A percentile compares a stretch with the other conserved stretches of the same genome.
Evolutionary conservation across 2,888 invertebrate species (phyloP).

Genomic region (Deladenus siricidicola): DNA sequence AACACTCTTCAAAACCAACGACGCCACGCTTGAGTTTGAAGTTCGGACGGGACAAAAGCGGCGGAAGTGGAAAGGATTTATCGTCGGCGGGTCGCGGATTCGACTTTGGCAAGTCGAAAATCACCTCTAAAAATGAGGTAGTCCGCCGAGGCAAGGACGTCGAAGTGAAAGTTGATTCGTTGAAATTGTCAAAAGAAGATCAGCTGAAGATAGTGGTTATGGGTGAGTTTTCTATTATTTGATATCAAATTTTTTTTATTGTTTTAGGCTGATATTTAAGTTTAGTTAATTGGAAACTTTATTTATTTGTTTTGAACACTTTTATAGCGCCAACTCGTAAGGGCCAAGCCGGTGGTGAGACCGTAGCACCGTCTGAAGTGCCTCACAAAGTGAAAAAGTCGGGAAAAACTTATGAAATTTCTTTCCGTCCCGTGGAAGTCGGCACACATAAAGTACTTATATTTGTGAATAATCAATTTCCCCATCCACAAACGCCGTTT

Average conservation of each 20-base stretch:
- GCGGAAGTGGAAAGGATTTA: conserved; percentile 12
- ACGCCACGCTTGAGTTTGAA: conserved; percentile 43
- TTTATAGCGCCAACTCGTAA: neutral
- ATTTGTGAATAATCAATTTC: conserved; percentile 41
- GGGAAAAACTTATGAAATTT: conserved; percentile 53
- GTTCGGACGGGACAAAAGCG: conserved; percentile 36
- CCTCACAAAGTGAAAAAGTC: conserved; percentile 43
- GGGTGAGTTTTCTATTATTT: conserved; percentile 30
- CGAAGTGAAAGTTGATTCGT: conserved; percentile 45
- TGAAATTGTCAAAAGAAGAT: conserved; percentile 51
- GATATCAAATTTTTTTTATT: neutral
- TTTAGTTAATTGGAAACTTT: too few species aligned
- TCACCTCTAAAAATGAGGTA: conserved; percentile 50
- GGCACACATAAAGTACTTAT: conserved; percentile 59
- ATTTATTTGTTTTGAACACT: neutral
- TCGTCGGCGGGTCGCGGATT: conserved; percentile 22
- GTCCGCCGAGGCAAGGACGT: conserved; percentile 28
- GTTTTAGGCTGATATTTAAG: neutral
- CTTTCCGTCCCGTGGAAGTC: conserved; percentile 76
- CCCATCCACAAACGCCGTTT: conserved; percentile 49
- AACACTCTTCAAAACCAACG: conserved; percentile 35
- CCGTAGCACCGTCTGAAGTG: conserved; percentile 16
- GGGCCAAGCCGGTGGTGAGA: neutral
- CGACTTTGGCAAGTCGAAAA: conserved; percentile 50
- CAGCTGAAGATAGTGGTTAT: conserved; percentile 42